phyloP scores from a whole-genome alignment of 2,113 vertebrate species.

The Neomonachus schauinslandi region DNA sequence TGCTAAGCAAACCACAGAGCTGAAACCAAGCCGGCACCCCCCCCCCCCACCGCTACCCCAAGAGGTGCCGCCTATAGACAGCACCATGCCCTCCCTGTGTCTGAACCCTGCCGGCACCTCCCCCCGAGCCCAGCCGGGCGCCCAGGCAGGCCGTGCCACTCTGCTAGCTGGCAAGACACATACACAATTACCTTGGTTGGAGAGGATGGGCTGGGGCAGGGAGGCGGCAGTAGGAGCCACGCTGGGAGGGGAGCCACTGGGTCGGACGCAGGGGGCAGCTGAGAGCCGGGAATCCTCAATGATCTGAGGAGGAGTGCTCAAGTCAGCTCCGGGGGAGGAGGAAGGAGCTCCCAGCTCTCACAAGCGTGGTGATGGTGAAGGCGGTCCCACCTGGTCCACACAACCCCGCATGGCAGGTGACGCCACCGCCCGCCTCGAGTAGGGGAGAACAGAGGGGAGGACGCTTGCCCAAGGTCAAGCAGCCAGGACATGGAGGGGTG shows the following conservation, averaged over 20 bases:
- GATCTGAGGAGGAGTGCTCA: conserved; percentile 91
- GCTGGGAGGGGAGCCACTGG: conserved; percentile 87
- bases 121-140: not conserved
- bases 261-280: conserved; percentile 87
- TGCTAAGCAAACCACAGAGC: conserved; percentile 31
- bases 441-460: not conserved
- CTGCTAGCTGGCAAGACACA: conserved; percentile 89
- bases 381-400: not conserved
- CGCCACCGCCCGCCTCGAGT: too few relatives aligned
- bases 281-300: conserved; percentile 92
- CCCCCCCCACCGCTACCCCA: not conserved
- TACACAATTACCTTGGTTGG: conserved; percentile 98
- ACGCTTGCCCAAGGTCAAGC: not conserved
- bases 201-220: conserved; percentile 92
- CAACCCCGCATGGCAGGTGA: not conserved
- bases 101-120: not conserved
- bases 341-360: not conserved
- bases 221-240: conserved; percentile 88
- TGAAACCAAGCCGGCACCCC: not conserved
- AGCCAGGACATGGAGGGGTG: not conserved
- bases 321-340: not conserved
- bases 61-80: conserved; percentile 9
- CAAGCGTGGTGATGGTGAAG: not conserved
- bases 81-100: not conserved
- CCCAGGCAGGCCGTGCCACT: conserved; percentile 73